These are phyloP conservation scores for Caenorhabditis latens DNA, from an alignment of 1,140 invertebrate genomes.

Conservation along the genomic window DNA sequence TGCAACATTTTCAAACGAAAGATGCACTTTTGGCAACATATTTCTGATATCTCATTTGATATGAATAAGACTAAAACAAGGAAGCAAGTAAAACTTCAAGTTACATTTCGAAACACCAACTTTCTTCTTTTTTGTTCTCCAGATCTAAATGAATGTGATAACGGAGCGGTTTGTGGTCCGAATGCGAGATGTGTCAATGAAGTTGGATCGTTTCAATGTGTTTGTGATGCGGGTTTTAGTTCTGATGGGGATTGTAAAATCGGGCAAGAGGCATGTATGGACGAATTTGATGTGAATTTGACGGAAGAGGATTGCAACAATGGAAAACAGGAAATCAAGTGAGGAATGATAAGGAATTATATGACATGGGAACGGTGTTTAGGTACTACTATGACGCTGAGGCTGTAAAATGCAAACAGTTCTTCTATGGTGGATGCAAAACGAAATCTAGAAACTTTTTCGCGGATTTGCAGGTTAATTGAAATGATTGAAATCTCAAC, in stretches of 20 bases:
- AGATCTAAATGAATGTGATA: conserved; percentile 64
- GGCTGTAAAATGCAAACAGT: conserved; percentile 67
- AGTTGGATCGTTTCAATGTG: conserved; percentile 57
- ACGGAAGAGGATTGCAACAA: conserved; percentile 62
- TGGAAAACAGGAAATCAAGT: conserved; percentile 58
- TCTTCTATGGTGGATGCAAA: conserved; percentile 75
- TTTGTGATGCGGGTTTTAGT: conserved; percentile 59
- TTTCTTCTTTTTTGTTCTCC: background rate
- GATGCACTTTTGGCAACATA: conserved; percentile 30
- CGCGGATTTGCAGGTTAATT: conserved; percentile 50
- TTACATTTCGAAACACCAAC: background rate
- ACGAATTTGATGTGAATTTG: conserved; percentile 57
- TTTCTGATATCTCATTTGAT: conserved; percentile 46
- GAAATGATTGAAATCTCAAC: background rate
- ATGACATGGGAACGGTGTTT: background rate
- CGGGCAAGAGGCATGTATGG: conserved; percentile 49
- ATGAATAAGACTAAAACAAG: conserved; percentile 33
- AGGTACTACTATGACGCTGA: conserved; percentile 71
- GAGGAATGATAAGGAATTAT: background rate
- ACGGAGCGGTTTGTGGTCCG: conserved; percentile 45
- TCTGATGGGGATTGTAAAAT: conserved; percentile 59
- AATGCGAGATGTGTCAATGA: conserved; percentile 59
- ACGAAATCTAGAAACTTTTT: conserved; percentile 72
- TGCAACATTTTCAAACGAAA: conserved; percentile 52
- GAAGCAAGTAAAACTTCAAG: conserved; percentile 3